A percentile compares a stretch with the other conserved stretches of the same genome.
phyloP scores from a whole-genome alignment of 2,797 vertebrate species.

The Gallinago stenura region DNA sequence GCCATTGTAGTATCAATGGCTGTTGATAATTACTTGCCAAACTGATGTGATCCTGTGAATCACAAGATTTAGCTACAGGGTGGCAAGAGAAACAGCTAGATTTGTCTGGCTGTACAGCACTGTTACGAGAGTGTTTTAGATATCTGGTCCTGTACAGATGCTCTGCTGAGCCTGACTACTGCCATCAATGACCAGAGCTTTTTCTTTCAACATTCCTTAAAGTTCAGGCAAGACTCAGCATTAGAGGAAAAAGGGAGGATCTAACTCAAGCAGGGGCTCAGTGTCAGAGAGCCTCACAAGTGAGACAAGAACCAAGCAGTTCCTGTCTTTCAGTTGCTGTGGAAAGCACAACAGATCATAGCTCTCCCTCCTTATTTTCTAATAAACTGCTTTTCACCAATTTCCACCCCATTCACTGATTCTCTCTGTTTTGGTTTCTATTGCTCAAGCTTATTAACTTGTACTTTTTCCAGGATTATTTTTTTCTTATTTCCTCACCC shows the following conservation, averaged over 20 bases:
- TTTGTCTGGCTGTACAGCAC: not conserved
- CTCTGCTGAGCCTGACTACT: not conserved
- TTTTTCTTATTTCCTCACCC: not conserved
- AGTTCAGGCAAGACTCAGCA: not conserved
- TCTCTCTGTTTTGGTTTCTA: not conserved
- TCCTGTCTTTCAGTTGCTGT: not conserved
- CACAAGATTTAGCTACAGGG: not conserved
- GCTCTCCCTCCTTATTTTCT: not conserved
- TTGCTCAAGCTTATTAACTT: not conserved
- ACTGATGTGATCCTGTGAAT: not conserved
- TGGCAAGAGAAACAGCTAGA: not conserved
- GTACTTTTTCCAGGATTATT: not conserved
- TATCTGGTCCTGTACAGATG: not conserved
- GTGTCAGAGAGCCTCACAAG: not conserved
- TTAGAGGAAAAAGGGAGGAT: not conserved
- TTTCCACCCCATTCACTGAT: not conserved
- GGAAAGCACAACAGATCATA: not conserved
- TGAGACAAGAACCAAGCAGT: not conserved
- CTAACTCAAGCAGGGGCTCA: not conserved
- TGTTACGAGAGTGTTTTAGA: not conserved
- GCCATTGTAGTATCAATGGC: not conserved
- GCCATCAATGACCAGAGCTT: not conserved
- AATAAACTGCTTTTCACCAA: not conserved
- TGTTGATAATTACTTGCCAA: not conserved
- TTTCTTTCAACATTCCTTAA: not conserved